Conservation (phyloP, 2,888 invertebrate genomes). For the Sthenelais limicola region DNA sequence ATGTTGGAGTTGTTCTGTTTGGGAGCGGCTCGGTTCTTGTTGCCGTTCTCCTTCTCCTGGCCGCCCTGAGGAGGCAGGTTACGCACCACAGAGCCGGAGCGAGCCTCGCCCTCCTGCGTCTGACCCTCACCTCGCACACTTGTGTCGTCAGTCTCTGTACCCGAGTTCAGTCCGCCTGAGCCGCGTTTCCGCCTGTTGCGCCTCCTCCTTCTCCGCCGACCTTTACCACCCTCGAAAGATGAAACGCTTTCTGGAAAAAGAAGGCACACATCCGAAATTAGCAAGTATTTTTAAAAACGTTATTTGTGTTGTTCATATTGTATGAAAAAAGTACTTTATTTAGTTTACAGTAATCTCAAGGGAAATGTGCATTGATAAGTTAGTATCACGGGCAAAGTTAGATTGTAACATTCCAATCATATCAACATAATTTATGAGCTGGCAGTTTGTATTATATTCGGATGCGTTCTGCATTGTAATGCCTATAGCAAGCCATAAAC, state of each 20-base stretch:
- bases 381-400: too few species aligned
- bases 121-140: slow-evolving; percentile 31
- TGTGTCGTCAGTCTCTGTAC: slow-evolving; percentile 43
- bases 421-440: too few species aligned
- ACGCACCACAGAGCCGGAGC: slow-evolving; percentile 23
- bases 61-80: slow-evolving; percentile 33
- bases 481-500: too few species aligned
- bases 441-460: too few species aligned
- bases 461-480: too few species aligned
- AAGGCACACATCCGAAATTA: neutral
- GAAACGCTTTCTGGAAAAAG: slow-evolving; percentile 49
- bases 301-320: too few species aligned
- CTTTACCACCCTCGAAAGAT: slow-evolving; percentile 45
- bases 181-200: slow-evolving; percentile 38
- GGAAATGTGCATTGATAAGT: too few species aligned
- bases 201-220: slow-evolving; percentile 33
- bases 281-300: neutral
- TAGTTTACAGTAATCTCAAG: too few species aligned
- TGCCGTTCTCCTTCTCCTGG: slow-evolving; percentile 2
- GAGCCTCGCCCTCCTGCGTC: slow-evolving; percentile 1
- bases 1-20: neutral
- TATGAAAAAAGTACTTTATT: too few species aligned
- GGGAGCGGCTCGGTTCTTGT: slow-evolving; percentile 3
- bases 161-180: slow-evolving; percentile 41
- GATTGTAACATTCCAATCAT: too few species aligned